Conservation (phyloP, 2,888 invertebrate genomes). For the Mythimna impura region DNA sequence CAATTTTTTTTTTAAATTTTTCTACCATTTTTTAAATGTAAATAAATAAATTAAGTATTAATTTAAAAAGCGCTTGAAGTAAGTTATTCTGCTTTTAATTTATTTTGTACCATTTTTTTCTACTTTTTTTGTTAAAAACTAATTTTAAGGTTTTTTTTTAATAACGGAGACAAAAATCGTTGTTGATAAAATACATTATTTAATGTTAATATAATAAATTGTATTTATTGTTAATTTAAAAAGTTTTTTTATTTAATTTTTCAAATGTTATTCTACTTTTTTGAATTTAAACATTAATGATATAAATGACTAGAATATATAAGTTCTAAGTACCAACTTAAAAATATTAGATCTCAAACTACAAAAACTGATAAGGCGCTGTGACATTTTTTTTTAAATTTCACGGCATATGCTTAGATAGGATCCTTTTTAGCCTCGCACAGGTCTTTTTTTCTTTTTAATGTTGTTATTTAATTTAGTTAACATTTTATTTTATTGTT, state of each 20-base stretch:
- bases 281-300: slow-evolving; percentile 1
- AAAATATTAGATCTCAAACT: background rate
- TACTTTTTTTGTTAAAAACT: slow-evolving; percentile 56
- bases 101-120: slow-evolving; percentile 70
- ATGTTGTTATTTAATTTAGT: no score
- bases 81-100: slow-evolving; percentile 78
- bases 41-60: slow-evolving; percentile 72
- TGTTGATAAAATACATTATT: slow-evolving; percentile 79
- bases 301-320: slow-evolving; percentile 20
- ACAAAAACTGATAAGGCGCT: no score
- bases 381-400: no score
- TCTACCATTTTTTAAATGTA: slow-evolving; percentile 74
- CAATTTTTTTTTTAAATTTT: slow-evolving; percentile 54
- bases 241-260: slow-evolving; percentile 35
- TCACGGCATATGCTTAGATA: no score
- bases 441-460: no score
- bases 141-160: slow-evolving; percentile 57
- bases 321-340: background rate
- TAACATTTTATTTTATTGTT: no score
- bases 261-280: background rate
- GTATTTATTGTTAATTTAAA: slow-evolving; percentile 85
- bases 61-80: slow-evolving; percentile 70
- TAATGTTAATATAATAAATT: slow-evolving; percentile 82
- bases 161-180: slow-evolving; percentile 62
- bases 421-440: no score